phyloP scores from a whole-genome alignment of 2,797 vertebrate genomes.

The Parauchenoglanis ngamensis region DNA sequence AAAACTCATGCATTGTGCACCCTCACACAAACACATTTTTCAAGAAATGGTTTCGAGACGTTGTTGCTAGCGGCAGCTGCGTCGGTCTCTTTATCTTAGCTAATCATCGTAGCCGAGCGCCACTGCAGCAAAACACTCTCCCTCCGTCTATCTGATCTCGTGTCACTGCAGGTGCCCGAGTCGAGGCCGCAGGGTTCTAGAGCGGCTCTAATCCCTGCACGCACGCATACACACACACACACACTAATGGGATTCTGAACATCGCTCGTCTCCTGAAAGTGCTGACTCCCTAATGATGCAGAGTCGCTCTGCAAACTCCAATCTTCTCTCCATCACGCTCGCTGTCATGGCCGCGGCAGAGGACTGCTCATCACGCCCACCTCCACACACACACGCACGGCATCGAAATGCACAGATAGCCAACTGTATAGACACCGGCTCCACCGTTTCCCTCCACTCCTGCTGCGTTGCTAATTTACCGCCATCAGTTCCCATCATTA shows the following conservation, averaged over 20 bases:
- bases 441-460: not conserved
- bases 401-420: not conserved
- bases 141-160: conserved; percentile 9
- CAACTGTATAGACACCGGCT: not conserved
- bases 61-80: not conserved
- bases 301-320: conserved; percentile 37
- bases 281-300: conserved; percentile 44
- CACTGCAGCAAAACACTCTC: not conserved
- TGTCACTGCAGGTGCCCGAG: conserved; percentile 8
- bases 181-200: conserved; percentile 4
- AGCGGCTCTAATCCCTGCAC: conserved; percentile 30
- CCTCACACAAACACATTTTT: not conserved
- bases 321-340: conserved; percentile 27
- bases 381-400: conserved; percentile 2
- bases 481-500: not conserved
- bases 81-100: not conserved
- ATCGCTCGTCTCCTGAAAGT: conserved; percentile 26
- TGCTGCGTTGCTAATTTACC: not conserved
- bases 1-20: not conserved
- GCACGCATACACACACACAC: conserved; percentile 13
- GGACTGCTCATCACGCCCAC: conserved; percentile 31
- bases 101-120: not conserved
- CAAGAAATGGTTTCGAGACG: not conserved
- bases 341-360: conserved; percentile 14
- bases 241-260: conserved; percentile 52